Conservation (phyloP, 2,113 vertebrate species). For the Ochotona curzoniae region DNA sequence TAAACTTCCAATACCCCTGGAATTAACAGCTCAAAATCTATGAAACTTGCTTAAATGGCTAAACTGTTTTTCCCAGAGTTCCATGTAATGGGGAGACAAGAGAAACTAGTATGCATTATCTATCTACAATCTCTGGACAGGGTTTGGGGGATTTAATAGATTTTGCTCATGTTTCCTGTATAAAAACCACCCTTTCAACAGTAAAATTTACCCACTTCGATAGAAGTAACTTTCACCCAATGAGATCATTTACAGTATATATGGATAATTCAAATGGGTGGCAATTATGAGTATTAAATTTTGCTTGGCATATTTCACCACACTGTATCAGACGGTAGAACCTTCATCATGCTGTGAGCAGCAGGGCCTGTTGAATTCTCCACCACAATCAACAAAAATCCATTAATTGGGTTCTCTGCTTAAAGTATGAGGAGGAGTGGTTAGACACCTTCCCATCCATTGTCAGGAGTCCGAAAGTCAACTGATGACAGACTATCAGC, state of each 20-base stretch:
- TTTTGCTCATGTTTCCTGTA: slow-evolving; percentile 24
- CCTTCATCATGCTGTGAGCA: slow-evolving; percentile 46
- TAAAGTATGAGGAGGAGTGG: not conserved
- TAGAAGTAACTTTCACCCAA: slow-evolving; percentile 62
- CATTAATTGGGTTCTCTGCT: not conserved
- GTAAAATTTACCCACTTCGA: slow-evolving; percentile 65
- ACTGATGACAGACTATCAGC: not conserved
- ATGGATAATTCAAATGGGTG: slow-evolving; percentile 76
- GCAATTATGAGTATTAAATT: slow-evolving; percentile 71
- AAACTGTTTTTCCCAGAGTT: slow-evolving; percentile 30
- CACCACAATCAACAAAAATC: slow-evolving; percentile 45
- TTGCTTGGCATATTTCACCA: slow-evolving; percentile 73
- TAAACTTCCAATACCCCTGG: not conserved
- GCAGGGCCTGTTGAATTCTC: not conserved
- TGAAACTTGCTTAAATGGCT: not conserved
- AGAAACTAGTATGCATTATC: not conserved
- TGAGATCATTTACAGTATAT: slow-evolving; percentile 78
- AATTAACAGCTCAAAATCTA: not conserved
- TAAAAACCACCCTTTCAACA: slow-evolving; percentile 68
- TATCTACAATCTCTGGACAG: not conserved
- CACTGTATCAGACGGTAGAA: slow-evolving; percentile 57
- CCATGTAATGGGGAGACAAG: not conserved
- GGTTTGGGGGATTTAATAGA: not conserved
- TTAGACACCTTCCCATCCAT: not conserved
- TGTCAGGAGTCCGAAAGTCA: not conserved